Evolutionary conservation across 2,888 invertebrate genomes (phyloP).

Genomic region (Cryptus viduatorius): DNA sequence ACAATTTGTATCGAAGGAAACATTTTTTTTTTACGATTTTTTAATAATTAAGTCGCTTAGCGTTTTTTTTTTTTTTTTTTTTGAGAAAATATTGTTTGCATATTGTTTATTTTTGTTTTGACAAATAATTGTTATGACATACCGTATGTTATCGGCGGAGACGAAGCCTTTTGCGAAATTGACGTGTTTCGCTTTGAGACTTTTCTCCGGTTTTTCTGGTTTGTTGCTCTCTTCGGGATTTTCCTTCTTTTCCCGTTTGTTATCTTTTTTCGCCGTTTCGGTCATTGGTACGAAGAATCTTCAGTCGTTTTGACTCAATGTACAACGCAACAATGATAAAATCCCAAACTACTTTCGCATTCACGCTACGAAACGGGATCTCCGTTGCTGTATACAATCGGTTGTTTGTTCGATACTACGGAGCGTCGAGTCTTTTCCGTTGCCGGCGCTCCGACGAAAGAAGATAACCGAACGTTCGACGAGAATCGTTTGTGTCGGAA

Average conservation of each 20-base stretch:
- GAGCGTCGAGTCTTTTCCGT: constrained; percentile 15
- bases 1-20: not conserved
- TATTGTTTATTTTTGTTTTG: not conserved
- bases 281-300: constrained; percentile 54
- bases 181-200: constrained; percentile 46
- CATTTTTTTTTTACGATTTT: not conserved
- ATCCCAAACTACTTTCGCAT: constrained; percentile 36
- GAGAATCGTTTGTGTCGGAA: constrained; percentile 19
- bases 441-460: constrained; percentile 26
- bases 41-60: no score
- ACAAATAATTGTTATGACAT: constrained; percentile 8
- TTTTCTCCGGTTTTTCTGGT: constrained; percentile 60
- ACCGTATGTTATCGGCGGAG: constrained; percentile 75
- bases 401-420: constrained; percentile 67
- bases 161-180: constrained; percentile 69
- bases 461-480: constrained; percentile 10
- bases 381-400: constrained; percentile 47
- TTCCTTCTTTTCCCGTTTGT: constrained; percentile 66
- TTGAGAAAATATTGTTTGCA: not conserved
- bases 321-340: constrained; percentile 52
- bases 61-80: not conserved
- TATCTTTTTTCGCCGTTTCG: constrained; percentile 63
- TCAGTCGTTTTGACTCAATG: constrained; percentile 47
- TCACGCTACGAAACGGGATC: constrained; percentile 32
- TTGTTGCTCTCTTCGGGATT: constrained; percentile 53